A percentile compares a stretch with the other conserved stretches of the same genome.
Conservation (phyloP, 2,888 invertebrate genomes). For the Metalampra italica region DNA sequence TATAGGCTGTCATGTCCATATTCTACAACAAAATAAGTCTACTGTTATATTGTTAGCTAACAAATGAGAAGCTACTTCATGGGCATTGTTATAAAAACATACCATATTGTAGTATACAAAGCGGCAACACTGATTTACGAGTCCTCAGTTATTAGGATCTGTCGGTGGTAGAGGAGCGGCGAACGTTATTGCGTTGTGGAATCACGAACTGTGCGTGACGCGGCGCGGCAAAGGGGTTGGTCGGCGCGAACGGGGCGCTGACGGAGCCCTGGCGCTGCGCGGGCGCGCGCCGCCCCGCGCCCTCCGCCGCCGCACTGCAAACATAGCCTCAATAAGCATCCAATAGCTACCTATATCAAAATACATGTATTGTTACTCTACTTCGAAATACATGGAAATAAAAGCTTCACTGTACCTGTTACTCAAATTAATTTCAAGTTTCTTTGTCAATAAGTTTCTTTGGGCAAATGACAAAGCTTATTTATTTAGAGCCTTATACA, state of each 20-base stretch:
- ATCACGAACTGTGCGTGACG: slow-evolving; percentile 69
- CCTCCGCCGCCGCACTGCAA: slow-evolving; percentile 6
- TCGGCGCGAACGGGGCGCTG: slow-evolving; percentile 48
- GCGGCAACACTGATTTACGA: too few species aligned
- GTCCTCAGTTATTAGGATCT: not conserved
- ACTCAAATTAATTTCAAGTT: too few species aligned
- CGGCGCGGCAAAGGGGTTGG: slow-evolving; percentile 61
- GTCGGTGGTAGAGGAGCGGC: slow-evolving; percentile 10
- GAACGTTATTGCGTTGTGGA: slow-evolving; percentile 43
- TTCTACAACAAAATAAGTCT: not conserved
- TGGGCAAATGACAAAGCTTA: too few species aligned
- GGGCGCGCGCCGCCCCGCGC: slow-evolving; percentile 13
- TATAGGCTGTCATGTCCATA: not conserved
- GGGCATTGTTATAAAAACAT: not conserved
- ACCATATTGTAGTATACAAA: too few species aligned
- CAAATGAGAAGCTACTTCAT: too few species aligned
- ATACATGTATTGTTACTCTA: too few species aligned
- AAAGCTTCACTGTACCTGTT: too few species aligned
- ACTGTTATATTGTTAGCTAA: too few species aligned
- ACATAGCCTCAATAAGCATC: not conserved
- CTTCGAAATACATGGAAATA: too few species aligned
- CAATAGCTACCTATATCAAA: too few species aligned
- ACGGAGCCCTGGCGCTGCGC: slow-evolving; percentile 46
- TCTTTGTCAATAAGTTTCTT: too few species aligned
- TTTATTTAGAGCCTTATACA: too few species aligned